Evolutionary conservation across 53 echinoderm and acorn worm genomes (phyloP).

Genomic region (Pentamera pediparva): DNA sequence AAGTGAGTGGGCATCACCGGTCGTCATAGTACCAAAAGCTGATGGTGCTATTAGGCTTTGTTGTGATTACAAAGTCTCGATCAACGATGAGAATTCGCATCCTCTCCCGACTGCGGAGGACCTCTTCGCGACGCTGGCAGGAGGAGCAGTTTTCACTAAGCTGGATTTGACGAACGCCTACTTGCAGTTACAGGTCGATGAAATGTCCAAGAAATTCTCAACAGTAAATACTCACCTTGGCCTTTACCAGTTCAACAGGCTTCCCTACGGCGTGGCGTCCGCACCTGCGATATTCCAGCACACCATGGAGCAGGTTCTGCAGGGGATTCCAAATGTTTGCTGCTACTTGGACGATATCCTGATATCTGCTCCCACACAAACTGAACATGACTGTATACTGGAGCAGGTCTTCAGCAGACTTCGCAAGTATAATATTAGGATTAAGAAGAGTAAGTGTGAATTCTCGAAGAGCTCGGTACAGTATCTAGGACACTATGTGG

Average conservation of each 20-base stretch:
- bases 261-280: conserved; percentile 39
- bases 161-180: conserved; percentile 4
- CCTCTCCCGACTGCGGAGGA: conserved; percentile 44
- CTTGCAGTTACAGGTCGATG: conserved; percentile 4
- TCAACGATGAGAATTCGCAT: conserved; percentile 18
- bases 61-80: conserved; percentile 40
- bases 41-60: conserved; percentile 34
- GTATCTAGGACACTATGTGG: conserved; percentile 9
- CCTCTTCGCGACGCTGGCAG: conserved; percentile 35
- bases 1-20: conserved; percentile 48
- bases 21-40: conserved; percentile 39
- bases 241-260: conserved; percentile 46
- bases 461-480: not conserved
- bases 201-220: not conserved
- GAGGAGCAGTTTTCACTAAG: conserved; percentile 32
- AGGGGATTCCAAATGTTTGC: conserved; percentile 20
- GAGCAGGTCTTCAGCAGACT: not conserved
- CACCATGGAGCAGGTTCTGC: conserved; percentile 42
- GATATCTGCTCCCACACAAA: conserved; percentile 3
- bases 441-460: conserved; percentile 26
- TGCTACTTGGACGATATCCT: conserved; percentile 26
- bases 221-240: conserved; percentile 30
- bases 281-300: conserved; percentile 41
- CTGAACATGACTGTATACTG: conserved; percentile 1
- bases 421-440: not conserved